phyloP scores from a whole-genome alignment of 2,113 vertebrate genomes.

The Naja naja region DNA sequence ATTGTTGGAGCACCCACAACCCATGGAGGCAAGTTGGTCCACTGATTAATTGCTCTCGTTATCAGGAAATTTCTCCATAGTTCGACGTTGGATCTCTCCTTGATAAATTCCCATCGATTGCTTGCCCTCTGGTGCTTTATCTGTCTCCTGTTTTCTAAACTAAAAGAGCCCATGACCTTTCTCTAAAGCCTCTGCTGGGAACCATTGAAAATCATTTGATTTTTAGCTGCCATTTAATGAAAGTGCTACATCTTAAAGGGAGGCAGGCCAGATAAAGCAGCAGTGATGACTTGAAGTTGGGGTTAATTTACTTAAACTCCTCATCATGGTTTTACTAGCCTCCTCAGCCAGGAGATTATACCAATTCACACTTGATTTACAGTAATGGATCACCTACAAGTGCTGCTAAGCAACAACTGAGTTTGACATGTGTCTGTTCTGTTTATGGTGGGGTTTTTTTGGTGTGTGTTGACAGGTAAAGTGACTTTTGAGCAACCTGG shows the following conservation, averaged over 20 bases:
- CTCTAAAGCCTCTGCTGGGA: no score
- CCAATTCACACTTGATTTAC: neutral
- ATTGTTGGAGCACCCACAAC: no score
- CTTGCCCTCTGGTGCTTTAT: neutral
- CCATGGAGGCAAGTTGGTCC: no score
- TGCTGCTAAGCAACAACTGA: neutral
- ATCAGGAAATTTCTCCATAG: no score
- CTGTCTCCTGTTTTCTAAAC: neutral
- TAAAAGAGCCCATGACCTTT: neutral
- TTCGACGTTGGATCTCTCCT: no score
- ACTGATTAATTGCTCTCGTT: no score
- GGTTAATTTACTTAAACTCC: neutral
- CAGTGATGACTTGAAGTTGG: neutral
- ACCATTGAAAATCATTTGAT: neutral
- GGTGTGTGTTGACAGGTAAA: neutral
- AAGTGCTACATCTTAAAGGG: neutral
- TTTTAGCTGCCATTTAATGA: neutral
- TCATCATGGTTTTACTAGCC: neutral
- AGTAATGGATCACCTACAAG: neutral
- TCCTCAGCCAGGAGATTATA: neutral
- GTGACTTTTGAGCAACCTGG: neutral
- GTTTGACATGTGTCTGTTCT: neutral
- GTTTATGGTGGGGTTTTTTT: neutral
- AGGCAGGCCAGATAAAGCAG: neutral
- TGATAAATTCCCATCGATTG: no score